Evolutionary conservation across 2,888 invertebrate genomes (phyloP), one percentile per base, ranked within the genome.

Genomic region (Cryptops parisi): DNA sequence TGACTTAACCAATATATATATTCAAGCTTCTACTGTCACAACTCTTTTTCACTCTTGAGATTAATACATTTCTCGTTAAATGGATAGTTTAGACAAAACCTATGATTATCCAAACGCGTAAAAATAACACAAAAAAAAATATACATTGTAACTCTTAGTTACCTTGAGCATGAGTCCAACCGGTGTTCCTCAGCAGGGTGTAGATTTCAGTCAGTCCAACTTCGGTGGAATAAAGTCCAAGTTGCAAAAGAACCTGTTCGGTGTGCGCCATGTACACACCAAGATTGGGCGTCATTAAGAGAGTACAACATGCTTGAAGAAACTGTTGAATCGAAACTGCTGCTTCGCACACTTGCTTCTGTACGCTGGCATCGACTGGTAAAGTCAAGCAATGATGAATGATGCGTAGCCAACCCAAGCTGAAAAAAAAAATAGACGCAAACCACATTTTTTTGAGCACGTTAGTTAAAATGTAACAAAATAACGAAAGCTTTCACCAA

Each of bases 341-440:
- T n/a, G 78, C 76, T 48, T 75, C 73, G 19, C 61, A 44, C 47
- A 58, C 52, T 15, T 39, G 25, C 21, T 47, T 26, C 45, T 52
- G 53, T 9, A 54, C 33, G 5, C 24, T 38, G 17, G 47, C 43
- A 19, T 52, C 55, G 17, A 59, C 62, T 2, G 78, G 70, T 22
- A 80, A 73, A 1, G 58, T 62, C 58, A 86, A 77, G 64, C 87
- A 87, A 63, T 84, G 82, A 60, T 86, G 80, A 43, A 90, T 72
- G 57, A 90, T 76, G 57, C 83, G 74, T 58, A 89, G 75, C 90
- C 90, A 90, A 57, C 86, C 84, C 65, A 85, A 77, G 67, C 86
- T 84, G 63, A 49, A 57, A 38, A 33, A 48, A 27, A 46, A 48
- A 55, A 40, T 19, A 49, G 17, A 25, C 3, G 25, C 6, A 1